Evolutionary conservation across 2,113 vertebrate species (phyloP).

Genomic region (Dipodomys merriami): DNA sequence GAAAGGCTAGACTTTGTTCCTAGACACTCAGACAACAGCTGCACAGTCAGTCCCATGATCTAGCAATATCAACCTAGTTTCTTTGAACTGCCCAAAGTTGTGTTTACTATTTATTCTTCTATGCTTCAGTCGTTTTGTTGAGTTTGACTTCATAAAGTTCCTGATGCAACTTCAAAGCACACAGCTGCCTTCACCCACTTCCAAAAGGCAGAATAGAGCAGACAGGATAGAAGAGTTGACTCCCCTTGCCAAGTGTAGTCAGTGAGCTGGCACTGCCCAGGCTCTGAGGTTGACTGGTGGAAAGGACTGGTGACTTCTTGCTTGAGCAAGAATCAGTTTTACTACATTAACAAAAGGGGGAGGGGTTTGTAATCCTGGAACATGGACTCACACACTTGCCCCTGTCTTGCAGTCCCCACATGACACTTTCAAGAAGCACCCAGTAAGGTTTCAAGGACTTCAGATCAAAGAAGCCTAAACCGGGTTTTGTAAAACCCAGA

Average conservation of each 20-base stretch:
- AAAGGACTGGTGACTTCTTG: conserved; percentile 41
- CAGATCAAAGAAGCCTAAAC: conserved; percentile 66
- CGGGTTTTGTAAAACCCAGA: conserved; percentile 69
- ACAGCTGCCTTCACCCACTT: not conserved
- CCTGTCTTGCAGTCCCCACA: conserved; percentile 11
- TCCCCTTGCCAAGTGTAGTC: not conserved
- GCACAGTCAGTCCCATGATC: not conserved
- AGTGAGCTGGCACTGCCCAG: not conserved
- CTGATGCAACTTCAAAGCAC: not conserved
- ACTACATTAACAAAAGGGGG: not conserved
- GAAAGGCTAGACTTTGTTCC: too few species aligned
- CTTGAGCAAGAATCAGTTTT: conserved; percentile 24
- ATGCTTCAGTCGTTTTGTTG: not conserved
- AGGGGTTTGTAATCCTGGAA: not conserved
- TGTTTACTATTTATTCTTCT: not conserved
- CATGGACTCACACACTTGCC: conserved; percentile 39
- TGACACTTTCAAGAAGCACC: conserved; percentile 62
- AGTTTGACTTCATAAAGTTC: not conserved
- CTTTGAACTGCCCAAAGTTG: not conserved
- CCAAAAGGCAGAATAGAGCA: not conserved
- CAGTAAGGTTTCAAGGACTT: conserved; percentile 61
- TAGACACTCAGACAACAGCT: not conserved
- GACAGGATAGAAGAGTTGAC: not conserved
- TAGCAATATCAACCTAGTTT: not conserved
- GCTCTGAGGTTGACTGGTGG: not conserved